Evolutionary conservation across 2,888 invertebrate genomes (phyloP).

Genomic region (Agriopis aurantiaria): DNA sequence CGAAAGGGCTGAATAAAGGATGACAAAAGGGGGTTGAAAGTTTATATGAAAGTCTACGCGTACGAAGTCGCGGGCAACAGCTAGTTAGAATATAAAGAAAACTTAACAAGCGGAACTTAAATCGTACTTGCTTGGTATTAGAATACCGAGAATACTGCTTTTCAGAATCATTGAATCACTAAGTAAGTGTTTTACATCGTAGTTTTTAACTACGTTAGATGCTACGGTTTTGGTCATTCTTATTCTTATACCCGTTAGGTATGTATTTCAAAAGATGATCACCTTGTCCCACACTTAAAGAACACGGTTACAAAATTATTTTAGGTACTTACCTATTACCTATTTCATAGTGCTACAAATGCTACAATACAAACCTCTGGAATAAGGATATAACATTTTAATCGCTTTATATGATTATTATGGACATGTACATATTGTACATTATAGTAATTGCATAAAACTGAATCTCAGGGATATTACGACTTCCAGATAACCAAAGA

Average conservation of each 20-base stretch:
- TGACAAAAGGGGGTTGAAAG: too few species aligned
- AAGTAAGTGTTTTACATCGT: neutral
- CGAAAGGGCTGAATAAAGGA: too few species aligned
- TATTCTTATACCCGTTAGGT: neutral
- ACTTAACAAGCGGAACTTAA: neutral
- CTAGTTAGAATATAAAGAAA: neutral
- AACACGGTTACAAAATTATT: slow-evolving; percentile 6
- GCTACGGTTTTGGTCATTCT: neutral
- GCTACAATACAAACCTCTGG: neutral
- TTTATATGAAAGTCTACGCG: too few species aligned
- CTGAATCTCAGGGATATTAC: too few species aligned
- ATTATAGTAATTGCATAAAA: too few species aligned
- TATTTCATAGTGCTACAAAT: neutral
- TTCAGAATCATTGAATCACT: neutral
- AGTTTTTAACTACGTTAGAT: too few species aligned
- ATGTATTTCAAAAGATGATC: slow-evolving; percentile 14
- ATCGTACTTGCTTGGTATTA: neutral
- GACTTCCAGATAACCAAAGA: too few species aligned
- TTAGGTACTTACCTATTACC: neutral
- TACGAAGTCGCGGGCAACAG: too few species aligned
- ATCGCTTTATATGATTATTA: too few species aligned
- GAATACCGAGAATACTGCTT: neutral
- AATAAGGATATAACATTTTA: too few species aligned
- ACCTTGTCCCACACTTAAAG: slow-evolving; percentile 19
- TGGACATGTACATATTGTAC: too few species aligned